Evolutionary conservation across 2,797 vertebrate genomes (phyloP).

Genomic region (Garrulus glandarius): DNA sequence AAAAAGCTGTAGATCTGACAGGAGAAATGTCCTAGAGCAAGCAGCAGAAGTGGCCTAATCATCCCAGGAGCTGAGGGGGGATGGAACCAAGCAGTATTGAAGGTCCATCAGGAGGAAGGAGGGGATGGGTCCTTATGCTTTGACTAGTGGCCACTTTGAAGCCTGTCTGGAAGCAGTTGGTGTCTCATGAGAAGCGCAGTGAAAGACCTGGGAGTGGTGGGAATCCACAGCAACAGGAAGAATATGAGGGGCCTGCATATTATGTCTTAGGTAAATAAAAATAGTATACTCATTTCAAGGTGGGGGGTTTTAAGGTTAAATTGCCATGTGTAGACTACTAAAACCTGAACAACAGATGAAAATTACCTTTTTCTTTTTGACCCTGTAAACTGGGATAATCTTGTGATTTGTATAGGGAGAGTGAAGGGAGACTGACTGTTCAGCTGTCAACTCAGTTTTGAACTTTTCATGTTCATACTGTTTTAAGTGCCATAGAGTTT

Average conservation of each 20-base stretch:
- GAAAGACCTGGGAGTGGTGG: background rate
- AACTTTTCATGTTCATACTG: background rate
- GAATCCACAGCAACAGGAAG: background rate
- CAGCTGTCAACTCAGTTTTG: background rate
- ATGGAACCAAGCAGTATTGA: fast-evolving
- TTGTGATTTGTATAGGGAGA: background rate
- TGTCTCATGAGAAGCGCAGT: background rate
- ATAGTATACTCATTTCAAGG: background rate
- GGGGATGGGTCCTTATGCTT: background rate
- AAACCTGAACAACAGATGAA: background rate
- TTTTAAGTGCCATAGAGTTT: background rate
- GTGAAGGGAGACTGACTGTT: background rate
- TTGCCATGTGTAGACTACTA: background rate
- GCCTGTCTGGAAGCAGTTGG: background rate
- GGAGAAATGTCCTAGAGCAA: background rate
- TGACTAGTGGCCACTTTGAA: background rate
- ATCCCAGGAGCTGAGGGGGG: background rate
- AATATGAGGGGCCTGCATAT: background rate
- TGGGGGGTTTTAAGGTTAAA: background rate
- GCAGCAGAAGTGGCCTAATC: background rate
- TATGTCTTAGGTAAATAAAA: background rate
- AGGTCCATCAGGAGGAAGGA: background rate
- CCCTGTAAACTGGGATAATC: background rate
- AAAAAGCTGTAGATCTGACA: background rate
- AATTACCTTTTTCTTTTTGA: background rate